Percentiles rank a stretch among this genome's conserved stretches.
These are phyloP conservation scores for Poeciliopsis gracilis DNA, from an alignment of 2,797 vertebrate species.

Conservation along the genomic window DNA sequence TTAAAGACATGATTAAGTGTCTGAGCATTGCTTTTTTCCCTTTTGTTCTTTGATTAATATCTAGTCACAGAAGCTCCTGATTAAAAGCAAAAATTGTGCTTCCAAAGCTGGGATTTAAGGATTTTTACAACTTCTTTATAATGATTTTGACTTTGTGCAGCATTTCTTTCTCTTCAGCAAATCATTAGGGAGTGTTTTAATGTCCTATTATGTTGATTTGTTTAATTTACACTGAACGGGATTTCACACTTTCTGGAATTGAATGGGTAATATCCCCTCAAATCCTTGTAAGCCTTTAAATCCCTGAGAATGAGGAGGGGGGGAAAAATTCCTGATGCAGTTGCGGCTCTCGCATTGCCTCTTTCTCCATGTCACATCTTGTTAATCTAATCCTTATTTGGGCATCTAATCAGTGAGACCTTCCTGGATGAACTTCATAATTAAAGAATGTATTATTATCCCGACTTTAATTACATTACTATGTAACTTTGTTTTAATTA, in stretches of 20 bases:
- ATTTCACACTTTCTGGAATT: conserved; percentile 65
- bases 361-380: conserved; percentile 54
- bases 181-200: conserved; percentile 56
- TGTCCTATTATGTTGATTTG: conserved; percentile 66
- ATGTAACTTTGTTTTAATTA: conserved; percentile 73
- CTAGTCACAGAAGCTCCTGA: conserved; percentile 73
- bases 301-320: conserved; percentile 40
- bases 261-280: conserved; percentile 63
- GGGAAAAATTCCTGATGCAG: conserved; percentile 44
- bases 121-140: conserved; percentile 36
- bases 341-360: conserved; percentile 28
- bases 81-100: conserved; percentile 77
- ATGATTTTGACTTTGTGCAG: conserved; percentile 52
- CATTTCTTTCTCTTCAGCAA: conserved; percentile 54
- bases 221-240: conserved; percentile 66
- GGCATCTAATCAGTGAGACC: conserved; percentile 68
- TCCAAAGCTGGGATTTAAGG: conserved; percentile 61
- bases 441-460: conserved; percentile 71
- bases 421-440: conserved; percentile 66
- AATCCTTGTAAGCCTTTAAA: conserved; percentile 70
- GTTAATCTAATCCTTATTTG: conserved; percentile 66
- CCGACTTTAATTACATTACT: conserved; percentile 68
- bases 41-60: conserved; percentile 75
- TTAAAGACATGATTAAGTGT: conserved; percentile 60
- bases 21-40: conserved; percentile 73